These are phyloP conservation scores for Lutraria rhynchaena DNA, from an alignment of 1,140 invertebrate genomes.

Conservation along the genomic window DNA sequence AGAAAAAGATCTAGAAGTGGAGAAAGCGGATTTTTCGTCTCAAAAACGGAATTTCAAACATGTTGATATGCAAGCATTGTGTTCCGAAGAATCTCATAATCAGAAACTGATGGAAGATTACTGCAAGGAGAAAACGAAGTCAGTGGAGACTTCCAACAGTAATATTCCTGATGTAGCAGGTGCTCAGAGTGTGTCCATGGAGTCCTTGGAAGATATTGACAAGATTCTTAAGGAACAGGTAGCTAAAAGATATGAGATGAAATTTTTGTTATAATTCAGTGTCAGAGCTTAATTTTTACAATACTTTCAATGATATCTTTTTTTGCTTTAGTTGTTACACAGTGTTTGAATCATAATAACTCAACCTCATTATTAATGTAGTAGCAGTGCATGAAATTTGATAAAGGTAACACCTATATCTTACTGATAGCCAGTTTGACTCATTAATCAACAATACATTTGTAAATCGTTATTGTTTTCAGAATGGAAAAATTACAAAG, in stretches of 20 bases:
- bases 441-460: too few species aligned
- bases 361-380: too few species aligned
- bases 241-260: too few species aligned
- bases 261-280: too few species aligned
- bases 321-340: neutral
- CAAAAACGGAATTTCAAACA: slow-evolving; percentile 37
- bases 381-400: too few species aligned
- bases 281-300: too few species aligned
- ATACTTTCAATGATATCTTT: too few species aligned
- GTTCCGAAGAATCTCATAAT: neutral
- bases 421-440: too few species aligned
- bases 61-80: slow-evolving; percentile 16
- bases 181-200: slow-evolving; percentile 23
- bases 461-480: too few species aligned
- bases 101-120: slow-evolving; percentile 7
- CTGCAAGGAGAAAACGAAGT: slow-evolving; percentile 14
- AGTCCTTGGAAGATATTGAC: slow-evolving; percentile 54
- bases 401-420: too few species aligned
- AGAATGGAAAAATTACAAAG: slow-evolving; percentile 47
- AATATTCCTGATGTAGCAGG: neutral
- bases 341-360: too few species aligned
- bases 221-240: slow-evolving; percentile 53
- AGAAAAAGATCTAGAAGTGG: slow-evolving; percentile 61
- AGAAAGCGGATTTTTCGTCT: slow-evolving; percentile 63
- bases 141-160: neutral